Base-by-base conservation (phyloP, 1,140 invertebrate species). In the Liolophura sinensis region DNA sequence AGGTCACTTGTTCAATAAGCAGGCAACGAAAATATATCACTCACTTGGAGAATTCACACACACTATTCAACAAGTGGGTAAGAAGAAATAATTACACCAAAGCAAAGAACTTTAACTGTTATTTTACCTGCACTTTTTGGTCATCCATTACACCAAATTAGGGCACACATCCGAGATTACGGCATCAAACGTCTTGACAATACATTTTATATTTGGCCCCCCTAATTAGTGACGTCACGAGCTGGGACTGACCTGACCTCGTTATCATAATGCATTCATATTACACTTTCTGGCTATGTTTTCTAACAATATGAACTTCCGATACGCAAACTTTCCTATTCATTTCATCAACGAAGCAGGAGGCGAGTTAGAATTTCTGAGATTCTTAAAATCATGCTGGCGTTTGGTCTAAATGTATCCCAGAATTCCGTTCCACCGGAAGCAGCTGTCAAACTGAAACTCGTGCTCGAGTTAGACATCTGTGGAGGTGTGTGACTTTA, bases 191-290 rank as follows among this genome's bases (percentile, higher is more conserved):
- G 73, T 75, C 75, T 66, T 64, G 63, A 80, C 78, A 82, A 82
- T 82, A 83, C 78, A 75, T 78, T 77, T 71, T 80, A 79, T 78
- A 78, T 82, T 79, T 80, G 78, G 78, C 73, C 77, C 54, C 20
- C 73, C 75, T 83, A 81, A 83, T 83, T 82, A 83, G 76, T 83
- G 81, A 83, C 81, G 81, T 82, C 81, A 81, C 79, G 64, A 62
- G 55, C 68, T 62, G 69, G 68, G 67, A 25, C 71, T 68, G 64
- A 68, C 69, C 67, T 48, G 59, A 46, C 61, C 65, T 77, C 69
- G 80, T 83, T 83, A 82, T 68, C 81, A 83, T 83, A 83, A 83
- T 82, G 71, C 78, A 81, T 79, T 79, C 77, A 73, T 69, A 69
- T 67, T 69, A 66, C 31, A 40, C 31, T 40, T 40, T 40, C 31